Conservation (phyloP, 2,113 vertebrate genomes). For the Ailuropoda melanoleuca region DNA sequence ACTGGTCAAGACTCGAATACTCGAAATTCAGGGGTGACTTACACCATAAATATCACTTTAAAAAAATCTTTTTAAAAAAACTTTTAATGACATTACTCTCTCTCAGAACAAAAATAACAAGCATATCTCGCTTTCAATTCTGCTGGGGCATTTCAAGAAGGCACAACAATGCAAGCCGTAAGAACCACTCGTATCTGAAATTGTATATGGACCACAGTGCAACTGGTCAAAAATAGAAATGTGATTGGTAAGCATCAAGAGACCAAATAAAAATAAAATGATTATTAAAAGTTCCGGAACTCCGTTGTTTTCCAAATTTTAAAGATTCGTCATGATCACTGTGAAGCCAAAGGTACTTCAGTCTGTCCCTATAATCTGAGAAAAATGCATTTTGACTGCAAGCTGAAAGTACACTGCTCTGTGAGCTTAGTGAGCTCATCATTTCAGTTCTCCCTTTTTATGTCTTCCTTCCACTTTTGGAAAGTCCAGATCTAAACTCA, state of each 20-base stretch:
- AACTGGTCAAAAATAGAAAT: neutral
- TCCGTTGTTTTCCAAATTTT: neutral
- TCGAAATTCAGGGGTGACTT: neutral
- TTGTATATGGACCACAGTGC: neutral
- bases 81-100: neutral
- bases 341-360: neutral
- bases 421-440: neutral
- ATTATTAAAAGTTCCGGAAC: neutral
- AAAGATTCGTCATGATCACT: neutral
- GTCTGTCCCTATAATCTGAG: neutral
- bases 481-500: neutral
- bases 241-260: neutral
- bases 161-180: neutral
- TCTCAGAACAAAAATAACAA: neutral
- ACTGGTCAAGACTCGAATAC: neutral
- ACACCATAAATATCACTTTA: neutral
- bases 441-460: slow-evolving; percentile 10
- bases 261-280: neutral
- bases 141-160: neutral
- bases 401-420: neutral
- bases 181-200: neutral
- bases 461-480: neutral
- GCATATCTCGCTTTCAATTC: neutral
- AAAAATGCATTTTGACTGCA: neutral
- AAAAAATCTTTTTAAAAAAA: neutral